Percentiles rank a stretch among this genome's conserved stretches.
Conservation (phyloP, 2,797 vertebrate genomes). For the Petrocephalus schoutedeni region DNA sequence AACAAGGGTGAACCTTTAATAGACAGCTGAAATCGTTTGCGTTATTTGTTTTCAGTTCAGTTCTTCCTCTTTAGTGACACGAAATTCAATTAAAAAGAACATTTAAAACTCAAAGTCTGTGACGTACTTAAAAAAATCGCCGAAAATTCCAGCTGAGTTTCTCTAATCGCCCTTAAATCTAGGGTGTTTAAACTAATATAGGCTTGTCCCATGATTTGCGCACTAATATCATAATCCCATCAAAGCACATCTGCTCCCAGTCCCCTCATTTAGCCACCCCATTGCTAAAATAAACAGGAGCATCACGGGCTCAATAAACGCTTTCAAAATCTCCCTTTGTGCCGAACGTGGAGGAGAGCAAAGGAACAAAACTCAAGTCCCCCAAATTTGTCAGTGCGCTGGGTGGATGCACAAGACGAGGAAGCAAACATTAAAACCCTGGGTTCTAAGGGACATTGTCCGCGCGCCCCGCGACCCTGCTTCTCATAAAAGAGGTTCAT, state of each 20-base stretch:
- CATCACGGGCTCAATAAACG: constrained; percentile 18
- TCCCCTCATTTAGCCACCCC: constrained; percentile 25
- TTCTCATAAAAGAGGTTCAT: constrained; percentile 25
- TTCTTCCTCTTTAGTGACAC: constrained; percentile 8
- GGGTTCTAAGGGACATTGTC: constrained; percentile 18
- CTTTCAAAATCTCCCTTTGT: constrained; percentile 24
- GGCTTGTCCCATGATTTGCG: constrained; percentile 52
- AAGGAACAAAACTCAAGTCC: constrained; percentile 10
- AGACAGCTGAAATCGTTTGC: background rate
- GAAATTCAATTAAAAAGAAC: background rate
- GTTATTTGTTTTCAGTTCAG: background rate
- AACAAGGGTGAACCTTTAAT: background rate
- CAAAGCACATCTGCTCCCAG: constrained; percentile 69
- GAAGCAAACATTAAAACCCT: constrained; percentile 23
- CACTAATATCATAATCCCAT: constrained; percentile 76
- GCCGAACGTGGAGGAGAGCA: constrained; percentile 12
- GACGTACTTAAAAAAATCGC: background rate
- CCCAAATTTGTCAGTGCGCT: constrained; percentile 19
- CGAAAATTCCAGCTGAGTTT: background rate
- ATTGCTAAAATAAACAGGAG: constrained; percentile 34
- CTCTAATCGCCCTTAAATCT: constrained; percentile 9
- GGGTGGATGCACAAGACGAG: background rate
- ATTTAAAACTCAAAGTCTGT: constrained; percentile 2
- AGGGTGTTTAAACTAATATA: constrained; percentile 20
- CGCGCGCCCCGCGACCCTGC: constrained; percentile 1